Percentiles rank a stretch among this genome's conserved stretches.
These are phyloP conservation scores for Halictus rubicundus DNA, from an alignment of 1,140 invertebrate species.

Conservation along the genomic window DNA sequence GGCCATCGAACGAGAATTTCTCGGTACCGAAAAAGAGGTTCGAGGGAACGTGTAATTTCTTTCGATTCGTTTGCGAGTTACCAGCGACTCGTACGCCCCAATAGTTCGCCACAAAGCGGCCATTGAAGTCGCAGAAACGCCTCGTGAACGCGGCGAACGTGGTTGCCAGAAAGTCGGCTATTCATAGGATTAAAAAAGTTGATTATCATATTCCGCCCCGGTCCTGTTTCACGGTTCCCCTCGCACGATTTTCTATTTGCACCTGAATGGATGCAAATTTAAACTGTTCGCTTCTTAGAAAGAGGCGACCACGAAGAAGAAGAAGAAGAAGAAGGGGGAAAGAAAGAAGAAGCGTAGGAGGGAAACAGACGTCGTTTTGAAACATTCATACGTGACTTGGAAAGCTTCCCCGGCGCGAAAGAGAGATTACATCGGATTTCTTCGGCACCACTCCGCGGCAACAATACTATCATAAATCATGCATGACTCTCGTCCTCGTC, in stretches of 20 bases:
- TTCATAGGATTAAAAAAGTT: background rate
- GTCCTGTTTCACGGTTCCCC: background rate
- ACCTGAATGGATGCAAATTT: background rate
- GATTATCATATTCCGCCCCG: background rate
- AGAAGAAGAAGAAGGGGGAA: background rate
- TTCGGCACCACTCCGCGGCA: conserved; percentile 24
- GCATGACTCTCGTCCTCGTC: conserved; percentile 23
- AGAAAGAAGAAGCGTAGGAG: background rate
- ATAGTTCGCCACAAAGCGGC: background rate
- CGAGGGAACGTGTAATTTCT: background rate
- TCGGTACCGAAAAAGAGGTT: background rate
- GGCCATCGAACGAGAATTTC: too few relatives aligned
- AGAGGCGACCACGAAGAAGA: background rate
- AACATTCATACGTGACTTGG: conserved; percentile 33
- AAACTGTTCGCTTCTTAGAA: background rate
- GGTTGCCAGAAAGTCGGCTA: background rate
- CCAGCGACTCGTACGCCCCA: background rate
- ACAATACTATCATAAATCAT: conserved; percentile 45
- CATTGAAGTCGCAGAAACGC: background rate
- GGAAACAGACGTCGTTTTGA: conserved; percentile 21
- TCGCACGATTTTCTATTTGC: background rate
- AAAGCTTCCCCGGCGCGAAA: conserved; percentile 2
- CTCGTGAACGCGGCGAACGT: background rate
- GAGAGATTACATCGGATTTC: conserved; percentile 49
- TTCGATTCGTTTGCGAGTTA: background rate